Percentiles rank a stretch among this genome's conserved stretches.
Conservation (phyloP, 2,888 invertebrate species). For the Paralinhomoeus sp. region DNA sequence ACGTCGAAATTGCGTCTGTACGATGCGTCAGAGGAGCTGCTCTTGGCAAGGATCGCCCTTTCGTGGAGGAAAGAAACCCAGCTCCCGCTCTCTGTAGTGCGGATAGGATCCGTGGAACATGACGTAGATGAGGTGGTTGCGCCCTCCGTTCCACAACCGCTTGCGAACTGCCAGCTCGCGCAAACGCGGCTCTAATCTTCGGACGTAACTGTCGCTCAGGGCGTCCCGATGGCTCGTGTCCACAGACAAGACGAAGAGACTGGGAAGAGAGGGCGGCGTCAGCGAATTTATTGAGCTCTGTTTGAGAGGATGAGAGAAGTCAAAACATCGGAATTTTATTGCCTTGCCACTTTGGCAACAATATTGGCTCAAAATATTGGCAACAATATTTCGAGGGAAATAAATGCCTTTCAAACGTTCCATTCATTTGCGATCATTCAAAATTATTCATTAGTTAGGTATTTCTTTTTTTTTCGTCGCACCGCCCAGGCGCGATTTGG, state of each 20-base stretch:
- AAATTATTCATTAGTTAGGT: too few relatives aligned
- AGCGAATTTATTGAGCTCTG: too few relatives aligned
- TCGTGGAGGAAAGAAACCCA: conserved; percentile 38
- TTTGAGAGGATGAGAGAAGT: too few relatives aligned
- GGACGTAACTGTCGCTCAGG: conserved; percentile 60
- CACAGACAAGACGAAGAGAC: conserved; percentile 68
- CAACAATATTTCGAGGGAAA: too few relatives aligned
- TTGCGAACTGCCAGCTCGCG: conserved; percentile 10
- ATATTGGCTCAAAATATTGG: too few relatives aligned
- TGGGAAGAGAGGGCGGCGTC: too few relatives aligned
- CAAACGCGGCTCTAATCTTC: conserved; percentile 40
- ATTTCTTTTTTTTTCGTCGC: too few relatives aligned
- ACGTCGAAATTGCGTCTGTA: conserved; percentile 76
- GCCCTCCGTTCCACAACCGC: background rate
- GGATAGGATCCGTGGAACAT: conserved; percentile 51
- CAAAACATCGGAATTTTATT: too few relatives aligned
- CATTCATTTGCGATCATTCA: too few relatives aligned
- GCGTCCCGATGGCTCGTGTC: conserved; percentile 91
- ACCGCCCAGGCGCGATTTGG: too few relatives aligned
- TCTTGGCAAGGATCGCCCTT: conserved; percentile 81
- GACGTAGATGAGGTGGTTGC: background rate
- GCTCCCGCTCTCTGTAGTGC: conserved; percentile 60
- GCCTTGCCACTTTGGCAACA: too few relatives aligned
- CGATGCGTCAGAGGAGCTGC: conserved; percentile 51
- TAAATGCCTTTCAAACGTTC: too few relatives aligned